Base-by-base conservation (phyloP, 2,113 vertebrate species). In the Thalassarche chlororhynchos region DNA sequence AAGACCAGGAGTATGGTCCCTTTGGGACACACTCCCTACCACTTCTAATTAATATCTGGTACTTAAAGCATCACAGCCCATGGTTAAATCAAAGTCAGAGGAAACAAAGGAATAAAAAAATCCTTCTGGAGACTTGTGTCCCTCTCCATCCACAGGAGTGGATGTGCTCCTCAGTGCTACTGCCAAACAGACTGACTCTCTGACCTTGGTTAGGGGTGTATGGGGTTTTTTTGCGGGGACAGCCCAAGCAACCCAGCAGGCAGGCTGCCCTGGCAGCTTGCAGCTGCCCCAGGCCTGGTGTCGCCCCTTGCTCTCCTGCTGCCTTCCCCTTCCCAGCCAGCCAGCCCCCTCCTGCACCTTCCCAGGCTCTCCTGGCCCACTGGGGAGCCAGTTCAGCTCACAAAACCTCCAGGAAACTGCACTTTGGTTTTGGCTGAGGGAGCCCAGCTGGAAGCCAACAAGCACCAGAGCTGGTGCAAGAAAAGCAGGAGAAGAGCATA, bases 41-140 rank as follows among this genome's bases (percentile, higher is more conserved):
- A 36, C 75, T 94, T 96, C 71, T 95, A 93, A 95, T 96, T 97
- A 96, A 92, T 94, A 91, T 44, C 71, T 83, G 29, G 60, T 93
- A 93, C 93, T 97, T 95, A 96, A 93, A 96, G 72, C 75, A 84
- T 90, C 93, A 84, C 54, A 78, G 75, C 60, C 75, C 84, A 42
- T 62, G 82, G 94, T 93, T 91, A 90, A 92, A 88, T 96, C 95
- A 96, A 96, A 95, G 93, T 93, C 93, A 96, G 66, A 55, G 64
- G 78, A 90, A 96, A 96, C 68, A 96, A 88, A 93, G 51, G 64
- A 75, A 74, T 83, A 46, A 23, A 24, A 85, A 85, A 91, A 74
- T 70, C 69, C 46, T 91, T 34, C 51, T 64, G 49, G 77, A 79
- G 28, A n/a, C 3, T 29, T 49, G 6, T 40, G 34, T 49, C 77